Base-by-base conservation (phyloP, 1,140 invertebrate genomes). In the Eupristina koningsbergeri region DNA sequence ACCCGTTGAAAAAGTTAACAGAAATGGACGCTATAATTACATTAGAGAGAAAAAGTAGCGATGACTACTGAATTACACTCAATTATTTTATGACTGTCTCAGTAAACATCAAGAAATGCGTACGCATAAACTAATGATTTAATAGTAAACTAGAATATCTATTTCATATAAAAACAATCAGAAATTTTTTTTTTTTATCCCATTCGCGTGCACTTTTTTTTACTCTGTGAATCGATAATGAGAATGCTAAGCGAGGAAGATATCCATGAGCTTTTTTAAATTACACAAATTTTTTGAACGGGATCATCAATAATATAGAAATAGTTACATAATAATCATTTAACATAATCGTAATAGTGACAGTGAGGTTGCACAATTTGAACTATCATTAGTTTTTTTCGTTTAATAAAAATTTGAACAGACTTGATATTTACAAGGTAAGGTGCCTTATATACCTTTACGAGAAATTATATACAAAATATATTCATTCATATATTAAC, bases 391-490 rank as follows among this genome's bases (percentile, higher is more conserved):
- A 84, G 13, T 73, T 84, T 36, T 69, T 9, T 63, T 74, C 53
- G 58, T 90, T 90, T 88, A 88, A 90, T 91, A 92, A 91, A 92
- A 90, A 88, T 89, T 90, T 89, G 88, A 89, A 90, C 87, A 88
- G 86, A 88, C 90, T 84, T 86, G 88, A 86, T 90, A 91, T 91
- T 67, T 91, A 91, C 90, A 91, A 88, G 83, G 87, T 87, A 87
- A 86, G 86, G 86, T 91, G 87, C 86, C 88, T 88, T 87, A 85
- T 85, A 85, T 86, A 89, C 89, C 87, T 91, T 89, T 90, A 91
- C 90, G 89, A 91, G 91, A 92, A 90, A 89, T 91, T 92, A 92
- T 92, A 91, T 92, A 92, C 91, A 92, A 92, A 92, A 92, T 92
- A 92, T 91, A 91, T 91, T 89, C 85, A 87, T 91, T 88, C 88